These are phyloP conservation scores for Ashinkailepas kermadecensis DNA, from an alignment of 2,888 invertebrate species.

Conservation along the genomic window DNA sequence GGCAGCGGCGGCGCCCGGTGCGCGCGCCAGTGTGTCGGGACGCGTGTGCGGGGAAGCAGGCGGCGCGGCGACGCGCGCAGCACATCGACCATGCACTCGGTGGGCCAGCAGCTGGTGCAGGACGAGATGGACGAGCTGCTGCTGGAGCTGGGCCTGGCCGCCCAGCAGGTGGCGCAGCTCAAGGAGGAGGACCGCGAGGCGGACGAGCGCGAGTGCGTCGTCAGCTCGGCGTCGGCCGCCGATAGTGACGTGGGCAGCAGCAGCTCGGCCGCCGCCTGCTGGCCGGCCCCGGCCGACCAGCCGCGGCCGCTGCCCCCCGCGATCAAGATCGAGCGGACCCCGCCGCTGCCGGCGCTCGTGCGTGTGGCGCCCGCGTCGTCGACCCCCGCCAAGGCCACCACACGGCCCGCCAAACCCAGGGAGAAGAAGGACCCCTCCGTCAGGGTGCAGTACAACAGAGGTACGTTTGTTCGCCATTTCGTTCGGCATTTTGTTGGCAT, in stretches of 20 bases:
- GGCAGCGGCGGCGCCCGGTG: not conserved
- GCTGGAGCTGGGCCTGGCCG: conserved; percentile 15
- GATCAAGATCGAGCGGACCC: no score
- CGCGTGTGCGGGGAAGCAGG: not conserved
- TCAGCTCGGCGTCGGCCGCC: not conserved
- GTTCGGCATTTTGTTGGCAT: no score
- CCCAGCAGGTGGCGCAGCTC: conserved; percentile 9
- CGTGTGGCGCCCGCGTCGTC: not conserved
- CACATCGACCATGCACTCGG: not conserved
- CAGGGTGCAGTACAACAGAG: conserved; percentile 8
- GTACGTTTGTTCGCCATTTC: not conserved
- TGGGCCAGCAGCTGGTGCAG: not conserved
- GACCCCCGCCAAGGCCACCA: not conserved
- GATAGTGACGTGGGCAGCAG: no score
- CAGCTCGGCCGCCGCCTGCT: not conserved
- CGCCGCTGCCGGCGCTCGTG: not conserved
- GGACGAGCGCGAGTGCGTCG: not conserved
- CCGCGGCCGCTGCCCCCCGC: not conserved
- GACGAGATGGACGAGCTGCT: conserved; percentile 20
- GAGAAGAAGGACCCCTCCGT: not conserved
- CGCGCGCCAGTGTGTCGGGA: not conserved
- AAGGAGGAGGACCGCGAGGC: not conserved
- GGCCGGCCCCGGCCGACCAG: not conserved
- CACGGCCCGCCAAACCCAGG: not conserved
- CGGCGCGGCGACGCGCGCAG: no score